Evolutionary conservation across 2,113 vertebrate species (phyloP).

Genomic region (Sakesphorus luctuosus): DNA sequence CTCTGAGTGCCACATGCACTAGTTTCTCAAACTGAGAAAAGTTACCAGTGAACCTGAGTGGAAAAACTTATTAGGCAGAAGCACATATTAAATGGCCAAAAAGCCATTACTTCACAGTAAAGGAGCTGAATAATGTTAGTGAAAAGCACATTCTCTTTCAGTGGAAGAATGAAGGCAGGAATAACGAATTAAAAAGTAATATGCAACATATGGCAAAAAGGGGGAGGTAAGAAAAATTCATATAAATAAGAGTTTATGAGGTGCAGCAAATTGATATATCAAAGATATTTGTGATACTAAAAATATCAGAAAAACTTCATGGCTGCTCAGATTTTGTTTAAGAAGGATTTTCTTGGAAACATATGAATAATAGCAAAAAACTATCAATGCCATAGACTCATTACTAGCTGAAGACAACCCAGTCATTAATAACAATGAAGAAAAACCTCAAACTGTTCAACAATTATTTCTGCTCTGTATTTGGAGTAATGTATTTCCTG

Average conservation of each 20-base stretch:
- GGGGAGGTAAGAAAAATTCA: neutral
- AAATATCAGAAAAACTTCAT: neutral
- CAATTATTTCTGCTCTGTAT: neutral
- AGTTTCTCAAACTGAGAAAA: neutral
- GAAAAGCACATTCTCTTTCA: slow-evolving; percentile 37
- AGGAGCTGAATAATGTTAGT: neutral
- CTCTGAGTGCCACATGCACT: neutral
- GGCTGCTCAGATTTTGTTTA: neutral
- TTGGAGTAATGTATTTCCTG: neutral
- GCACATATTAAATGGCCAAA: neutral
- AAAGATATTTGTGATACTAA: neutral
- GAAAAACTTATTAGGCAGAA: neutral
- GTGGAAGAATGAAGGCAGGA: neutral
- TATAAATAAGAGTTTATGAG: slow-evolving; percentile 53
- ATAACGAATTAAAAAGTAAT: slow-evolving; percentile 58
- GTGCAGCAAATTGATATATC: slow-evolving; percentile 31
- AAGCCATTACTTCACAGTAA: neutral
- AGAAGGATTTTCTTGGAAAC: neutral
- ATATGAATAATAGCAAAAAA: neutral
- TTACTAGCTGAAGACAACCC: neutral
- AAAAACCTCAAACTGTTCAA: neutral
- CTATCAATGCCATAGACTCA: neutral
- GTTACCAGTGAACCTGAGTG: neutral
- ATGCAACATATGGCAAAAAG: slow-evolving; percentile 35
- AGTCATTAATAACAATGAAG: neutral